phyloP scores from a whole-genome alignment of 2,113 vertebrate species.

The Petrocephalus microphthalmus region DNA sequence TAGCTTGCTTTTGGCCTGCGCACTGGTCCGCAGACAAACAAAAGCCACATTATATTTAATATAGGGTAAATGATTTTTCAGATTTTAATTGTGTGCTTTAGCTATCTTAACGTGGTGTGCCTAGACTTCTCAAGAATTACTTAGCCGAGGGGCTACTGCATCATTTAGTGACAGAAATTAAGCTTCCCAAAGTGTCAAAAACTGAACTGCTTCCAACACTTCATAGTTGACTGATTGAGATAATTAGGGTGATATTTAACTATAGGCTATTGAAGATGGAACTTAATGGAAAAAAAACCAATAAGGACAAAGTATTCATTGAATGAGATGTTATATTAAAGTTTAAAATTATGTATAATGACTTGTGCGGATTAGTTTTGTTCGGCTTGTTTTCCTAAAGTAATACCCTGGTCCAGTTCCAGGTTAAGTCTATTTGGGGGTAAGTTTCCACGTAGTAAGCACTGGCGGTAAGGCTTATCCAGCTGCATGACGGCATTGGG shows the following conservation, averaged over 20 bases:
- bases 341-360: neutral
- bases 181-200: neutral
- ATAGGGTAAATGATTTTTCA: neutral
- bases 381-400: neutral
- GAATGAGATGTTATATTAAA: neutral
- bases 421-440: constrained; percentile 42
- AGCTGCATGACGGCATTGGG: constrained; percentile 6
- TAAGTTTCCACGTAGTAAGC: constrained; percentile 47
- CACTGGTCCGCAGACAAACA: neutral
- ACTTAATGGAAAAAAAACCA: neutral
- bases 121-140: neutral
- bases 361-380: neutral
- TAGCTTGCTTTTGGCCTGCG: neutral
- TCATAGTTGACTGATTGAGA: neutral
- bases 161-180: neutral
- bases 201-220: neutral
- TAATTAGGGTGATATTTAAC: neutral
- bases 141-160: neutral
- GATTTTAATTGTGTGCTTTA: neutral
- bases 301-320: neutral
- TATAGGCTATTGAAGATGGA: neutral
- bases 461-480: constrained; percentile 32
- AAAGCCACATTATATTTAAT: neutral
- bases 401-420: neutral
- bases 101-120: neutral